Conservation (phyloP, 2,797 vertebrate species). For the Tolypeutes matacus region DNA sequence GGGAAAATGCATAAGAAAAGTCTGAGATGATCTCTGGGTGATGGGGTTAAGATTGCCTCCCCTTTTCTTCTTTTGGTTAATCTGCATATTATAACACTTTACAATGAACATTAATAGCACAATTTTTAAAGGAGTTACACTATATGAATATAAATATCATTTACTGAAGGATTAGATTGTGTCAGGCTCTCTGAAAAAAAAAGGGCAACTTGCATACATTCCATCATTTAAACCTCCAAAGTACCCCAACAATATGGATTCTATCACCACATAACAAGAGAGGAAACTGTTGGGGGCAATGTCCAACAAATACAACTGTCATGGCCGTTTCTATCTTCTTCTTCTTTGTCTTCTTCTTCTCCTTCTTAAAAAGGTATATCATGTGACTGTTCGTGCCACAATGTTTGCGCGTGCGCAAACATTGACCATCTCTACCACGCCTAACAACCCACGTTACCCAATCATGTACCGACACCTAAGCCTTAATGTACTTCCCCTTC, state of each 20-base stretch:
- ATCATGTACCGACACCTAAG: too few species aligned
- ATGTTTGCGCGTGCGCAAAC: too few species aligned
- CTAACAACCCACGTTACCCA: too few species aligned
- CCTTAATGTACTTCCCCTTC: too few species aligned
- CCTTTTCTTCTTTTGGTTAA: neutral
- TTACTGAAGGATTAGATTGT: constrained; percentile 1
- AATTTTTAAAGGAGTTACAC: constrained; percentile 24
- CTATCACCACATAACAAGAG: neutral
- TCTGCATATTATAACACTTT: neutral
- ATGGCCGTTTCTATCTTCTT: too few species aligned
- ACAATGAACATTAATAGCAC: neutral
- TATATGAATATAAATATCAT: neutral
- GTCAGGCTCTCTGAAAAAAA: neutral
- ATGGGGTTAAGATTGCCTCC: neutral
- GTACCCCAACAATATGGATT: neutral
- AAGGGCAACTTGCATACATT: neutral
- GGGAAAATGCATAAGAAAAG: neutral
- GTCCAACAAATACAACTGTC: too few species aligned
- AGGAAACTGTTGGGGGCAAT: too few species aligned
- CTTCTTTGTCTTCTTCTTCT: too few species aligned
- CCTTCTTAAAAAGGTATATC: too few species aligned
- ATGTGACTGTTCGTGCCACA: too few species aligned
- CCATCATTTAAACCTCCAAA: neutral
- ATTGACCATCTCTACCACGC: too few species aligned
- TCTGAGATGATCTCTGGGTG: constrained; percentile 3